Conservation (phyloP, 2,888 invertebrate species). For the Megastigmus dorsalis region DNA sequence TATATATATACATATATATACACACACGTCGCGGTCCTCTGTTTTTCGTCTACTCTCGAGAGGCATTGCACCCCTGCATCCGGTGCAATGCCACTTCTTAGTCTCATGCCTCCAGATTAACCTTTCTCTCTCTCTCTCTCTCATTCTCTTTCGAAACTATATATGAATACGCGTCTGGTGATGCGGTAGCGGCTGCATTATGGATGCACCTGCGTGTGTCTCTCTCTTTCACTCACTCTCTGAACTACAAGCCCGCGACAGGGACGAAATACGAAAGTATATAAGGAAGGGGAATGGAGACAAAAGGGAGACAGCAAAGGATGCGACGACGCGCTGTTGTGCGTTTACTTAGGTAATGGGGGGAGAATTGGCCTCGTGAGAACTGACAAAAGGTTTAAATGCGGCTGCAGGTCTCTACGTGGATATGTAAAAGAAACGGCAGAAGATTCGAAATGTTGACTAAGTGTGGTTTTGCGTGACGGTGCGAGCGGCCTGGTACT, state of each 20-base stretch:
- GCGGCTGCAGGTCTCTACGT: no score
- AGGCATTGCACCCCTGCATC: conserved; percentile 28
- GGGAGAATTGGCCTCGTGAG: conserved; percentile 37
- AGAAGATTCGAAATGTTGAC: no score
- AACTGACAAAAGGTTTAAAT: neutral
- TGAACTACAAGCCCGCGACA: neutral
- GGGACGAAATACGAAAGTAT: neutral
- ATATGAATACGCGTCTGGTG: conserved; percentile 14
- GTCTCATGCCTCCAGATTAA: neutral
- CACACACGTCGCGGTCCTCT: conserved; percentile 11
- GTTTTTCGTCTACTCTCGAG: conserved; percentile 17
- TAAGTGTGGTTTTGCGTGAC: no score
- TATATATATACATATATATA: neutral
- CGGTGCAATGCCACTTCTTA: no score
- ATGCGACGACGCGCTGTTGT: neutral
- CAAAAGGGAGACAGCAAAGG: neutral
- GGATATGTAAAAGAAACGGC: no score
- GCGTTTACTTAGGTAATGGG: conserved; percentile 32
- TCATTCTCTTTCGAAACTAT: neutral
- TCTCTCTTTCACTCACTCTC: no score
- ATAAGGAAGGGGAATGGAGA: neutral
- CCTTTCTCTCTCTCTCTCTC: neutral
- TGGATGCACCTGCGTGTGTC: conserved; percentile 28
- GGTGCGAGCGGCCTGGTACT: no score
- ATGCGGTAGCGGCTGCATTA: neutral